Base-by-base conservation (phyloP, 2,888 invertebrate species). In the Morpho deidamia region DNA sequence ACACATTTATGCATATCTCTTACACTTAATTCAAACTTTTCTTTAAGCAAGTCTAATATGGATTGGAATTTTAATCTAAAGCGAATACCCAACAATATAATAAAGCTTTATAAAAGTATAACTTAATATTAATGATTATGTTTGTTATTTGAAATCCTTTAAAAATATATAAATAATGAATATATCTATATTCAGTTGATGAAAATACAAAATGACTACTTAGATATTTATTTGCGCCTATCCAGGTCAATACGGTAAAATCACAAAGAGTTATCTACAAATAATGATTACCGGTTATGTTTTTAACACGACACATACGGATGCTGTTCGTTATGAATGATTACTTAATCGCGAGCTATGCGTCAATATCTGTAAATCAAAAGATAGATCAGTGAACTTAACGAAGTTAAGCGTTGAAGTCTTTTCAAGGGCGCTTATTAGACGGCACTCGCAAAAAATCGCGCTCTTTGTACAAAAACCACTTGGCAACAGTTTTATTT, bases 361-460 rank as follows among this genome's bases (percentile, higher is more conserved):
- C 44, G 38, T 51, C 32, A 58, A 55, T 59, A 56, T 53, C 40
- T 60, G 44, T 58, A 57, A 60, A 55, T 55, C 51, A 54, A 56
- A 59, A 53, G 56, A 45, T 69, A 66, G 82, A 74, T 78, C 83
- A 81, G 71, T 80, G 81, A 82, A 78, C 83, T 71, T 72, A 63
- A 72, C 68, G 73, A 72, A 73, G 74, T 73, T 70, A 76, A 76
- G 81, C 85, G 85, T 83, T 84, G 86, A 85, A 81, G 82, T 85
- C 82, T 85, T 83, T 84, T 85, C 84, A 85, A 86, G 86, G 86
- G 82, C 86, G 81, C 77, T 75, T 76, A 73, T 75, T 76, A 65
- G 60, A 71, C 72, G 70, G 70, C 70, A 74, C 69, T 67, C 66
- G 69, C 65, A 63, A 69, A 75, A 77, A 79, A 74, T 69, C 70